Evolutionary conservation across 2,113 vertebrate genomes (phyloP).

Genomic region (Copsychus sechellarum): DNA sequence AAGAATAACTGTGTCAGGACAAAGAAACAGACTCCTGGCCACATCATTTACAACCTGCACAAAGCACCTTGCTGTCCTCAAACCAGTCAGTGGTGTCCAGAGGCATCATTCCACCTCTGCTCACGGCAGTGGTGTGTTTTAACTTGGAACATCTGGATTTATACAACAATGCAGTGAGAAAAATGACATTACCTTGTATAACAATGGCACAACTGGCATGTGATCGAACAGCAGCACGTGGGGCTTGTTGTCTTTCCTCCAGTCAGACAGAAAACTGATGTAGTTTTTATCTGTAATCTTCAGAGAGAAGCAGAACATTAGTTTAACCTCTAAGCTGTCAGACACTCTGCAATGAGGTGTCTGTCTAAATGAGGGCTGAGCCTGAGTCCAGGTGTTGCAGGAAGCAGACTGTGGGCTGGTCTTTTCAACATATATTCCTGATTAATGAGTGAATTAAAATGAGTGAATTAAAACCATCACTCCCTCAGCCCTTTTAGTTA

Average conservation of each 20-base stretch:
- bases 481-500: not conserved
- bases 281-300: conserved; percentile 94
- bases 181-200: conserved; percentile 85
- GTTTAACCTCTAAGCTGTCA: not conserved
- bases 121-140: fast-evolving
- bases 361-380: not conserved
- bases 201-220: conserved; percentile 80
- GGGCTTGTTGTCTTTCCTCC: conserved; percentile 94
- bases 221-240: conserved; percentile 93
- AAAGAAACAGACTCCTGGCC: not conserved
- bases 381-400: not conserved
- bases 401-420: not conserved
- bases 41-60: fast-evolving
- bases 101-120: not conserved
- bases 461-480: not conserved
- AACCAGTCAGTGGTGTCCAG: not conserved
- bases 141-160: too few species aligned
- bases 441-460: not conserved
- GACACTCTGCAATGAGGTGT: not conserved
- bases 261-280: conserved; percentile 84
- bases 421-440: not conserved
- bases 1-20: too few species aligned
- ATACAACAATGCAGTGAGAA: fast-evolving
- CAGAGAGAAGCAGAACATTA: not conserved
- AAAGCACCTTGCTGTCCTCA: not conserved